These are phyloP conservation scores for Coptodon bakossiorum DNA, from an alignment of 2,113 vertebrate genomes.

Conservation along the genomic window DNA sequence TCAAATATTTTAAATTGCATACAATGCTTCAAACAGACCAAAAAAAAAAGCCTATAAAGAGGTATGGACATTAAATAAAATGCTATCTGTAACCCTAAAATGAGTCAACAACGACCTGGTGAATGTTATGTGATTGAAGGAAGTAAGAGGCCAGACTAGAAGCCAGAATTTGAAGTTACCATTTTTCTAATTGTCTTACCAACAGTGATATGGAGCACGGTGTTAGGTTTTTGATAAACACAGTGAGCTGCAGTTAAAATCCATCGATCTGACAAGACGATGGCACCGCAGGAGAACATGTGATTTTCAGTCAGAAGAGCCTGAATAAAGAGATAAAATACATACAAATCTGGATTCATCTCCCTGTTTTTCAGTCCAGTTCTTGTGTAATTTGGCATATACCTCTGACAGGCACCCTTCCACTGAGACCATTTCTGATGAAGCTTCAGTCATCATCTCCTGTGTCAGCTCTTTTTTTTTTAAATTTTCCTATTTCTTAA, in stretches of 20 bases:
- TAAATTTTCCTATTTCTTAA: not conserved
- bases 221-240: slow-evolving; percentile 25
- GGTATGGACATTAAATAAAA: not conserved
- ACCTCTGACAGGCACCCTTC: not conserved
- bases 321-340: slow-evolving; percentile 53
- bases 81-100: not conserved
- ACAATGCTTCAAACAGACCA: not conserved
- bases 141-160: not conserved
- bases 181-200: slow-evolving; percentile 65
- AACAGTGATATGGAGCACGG: slow-evolving; percentile 50
- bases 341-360: not conserved
- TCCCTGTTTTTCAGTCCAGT: not conserved
- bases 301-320: slow-evolving; percentile 58
- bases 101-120: not conserved
- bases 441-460: not conserved
- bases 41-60: not conserved
- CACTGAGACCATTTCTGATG: not conserved
- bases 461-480: not conserved
- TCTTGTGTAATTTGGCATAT: not conserved
- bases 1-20: not conserved
- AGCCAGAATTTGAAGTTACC: not conserved
- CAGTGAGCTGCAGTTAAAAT: slow-evolving; percentile 90
- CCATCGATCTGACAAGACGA: slow-evolving; percentile 78
- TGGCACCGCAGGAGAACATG: slow-evolving; percentile 72
- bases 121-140: not conserved